These are phyloP conservation scores for Anthopleura xanthogrammica DNA, from an alignment of 92 coral and sea anemone genomes.

Conservation along the genomic window DNA sequence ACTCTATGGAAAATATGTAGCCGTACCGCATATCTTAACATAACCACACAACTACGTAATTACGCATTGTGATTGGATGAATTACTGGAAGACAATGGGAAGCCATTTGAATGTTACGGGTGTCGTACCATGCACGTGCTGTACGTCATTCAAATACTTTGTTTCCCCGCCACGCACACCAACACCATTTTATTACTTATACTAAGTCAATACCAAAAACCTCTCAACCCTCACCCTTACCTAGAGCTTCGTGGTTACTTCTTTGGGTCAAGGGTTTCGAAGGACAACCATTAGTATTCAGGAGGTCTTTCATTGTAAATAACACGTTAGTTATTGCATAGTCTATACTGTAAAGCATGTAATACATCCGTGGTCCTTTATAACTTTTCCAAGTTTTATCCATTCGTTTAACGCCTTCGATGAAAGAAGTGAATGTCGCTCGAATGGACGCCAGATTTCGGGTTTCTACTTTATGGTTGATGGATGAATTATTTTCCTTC, in stretches of 20 bases:
- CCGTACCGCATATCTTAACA: no score
- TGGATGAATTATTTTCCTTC: neutral
- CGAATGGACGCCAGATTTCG: neutral
- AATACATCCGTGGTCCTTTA: neutral
- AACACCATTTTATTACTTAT: neutral
- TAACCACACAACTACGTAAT: no score
- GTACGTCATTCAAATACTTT: no score
- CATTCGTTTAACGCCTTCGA: slow-evolving; percentile 1
- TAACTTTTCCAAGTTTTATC: neutral
- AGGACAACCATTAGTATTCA: neutral
- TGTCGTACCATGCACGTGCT: no score
- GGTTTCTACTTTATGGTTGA: neutral
- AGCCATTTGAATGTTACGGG: neutral
- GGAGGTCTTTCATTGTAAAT: neutral
- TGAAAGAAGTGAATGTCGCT: neutral
- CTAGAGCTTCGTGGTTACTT: neutral
- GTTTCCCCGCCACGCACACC: neutral
- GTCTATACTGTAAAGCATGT: neutral
- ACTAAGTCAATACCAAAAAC: neutral
- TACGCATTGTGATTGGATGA: no score
- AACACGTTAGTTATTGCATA: neutral
- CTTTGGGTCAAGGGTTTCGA: neutral
- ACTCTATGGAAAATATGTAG: no score
- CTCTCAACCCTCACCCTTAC: neutral
- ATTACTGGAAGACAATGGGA: no score